Evolutionary conservation across 2,888 invertebrate genomes (phyloP), one percentile per base, ranked within the genome.

Genomic region (Muschampia plurimacula): DNA sequence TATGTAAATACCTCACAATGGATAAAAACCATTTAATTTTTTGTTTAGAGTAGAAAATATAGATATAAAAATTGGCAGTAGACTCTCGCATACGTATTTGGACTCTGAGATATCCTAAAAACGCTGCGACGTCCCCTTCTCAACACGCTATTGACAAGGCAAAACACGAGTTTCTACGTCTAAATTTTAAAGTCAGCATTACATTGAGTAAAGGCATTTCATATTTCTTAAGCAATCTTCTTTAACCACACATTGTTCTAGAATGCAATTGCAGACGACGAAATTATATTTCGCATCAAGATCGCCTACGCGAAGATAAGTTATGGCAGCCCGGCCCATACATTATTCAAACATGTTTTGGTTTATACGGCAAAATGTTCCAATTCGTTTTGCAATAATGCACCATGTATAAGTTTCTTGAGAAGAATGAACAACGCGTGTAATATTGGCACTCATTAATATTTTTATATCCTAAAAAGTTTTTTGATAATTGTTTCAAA

Each of bases 321-420:
- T 86, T 84, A 86, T 80, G 81, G 77, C 81, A 78, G 81, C 83
- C 82, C 78, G 79, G 75, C 74, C 79, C 78, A 85, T 87, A 84
- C 86, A 89, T 89, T 85, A 89, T 86, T 89, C 87, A 89, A 86
- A 84, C 84, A 74, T 84, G 87, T 88, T 86, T 81, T 79, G 79
- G 78, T 81, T 83, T 78, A 59, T 46, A 76, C 78, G 74, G 78
- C 74, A 80, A 83, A 36, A 86, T 84, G 82, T 83, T 85, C 84
- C 81, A 83, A 85, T 84, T 84, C 82, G 86, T 89, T 88, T 88
- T 87, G 86, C 83, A 79, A 87, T 86, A 86, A 85, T 86, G 82
- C 77, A 74, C 68, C 76, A 76, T 76, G 76, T 77, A 81, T 79
- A 78, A 79, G 79, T 83, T 83, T 82, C 81, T 80, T 79, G 80